Base-by-base conservation (phyloP, 2,113 vertebrate species). In the Accipiter virgatus region DNA sequence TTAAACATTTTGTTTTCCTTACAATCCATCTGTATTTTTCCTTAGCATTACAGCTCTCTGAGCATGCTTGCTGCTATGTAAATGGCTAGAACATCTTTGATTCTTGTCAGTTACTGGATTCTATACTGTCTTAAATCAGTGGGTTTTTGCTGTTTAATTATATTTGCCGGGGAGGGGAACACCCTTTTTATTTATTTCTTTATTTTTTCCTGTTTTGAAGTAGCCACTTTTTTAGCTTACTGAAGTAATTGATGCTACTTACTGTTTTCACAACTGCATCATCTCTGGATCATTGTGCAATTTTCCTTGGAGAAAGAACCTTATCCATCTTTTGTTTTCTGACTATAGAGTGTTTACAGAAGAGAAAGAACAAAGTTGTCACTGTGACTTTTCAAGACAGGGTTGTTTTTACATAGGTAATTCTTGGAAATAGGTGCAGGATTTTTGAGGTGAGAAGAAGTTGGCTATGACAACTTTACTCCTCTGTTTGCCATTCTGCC, bases 111-210 rank as follows among this genome's bases (percentile, higher is more conserved):
- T 29, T 62, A 31, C 16, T 50, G 13, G 25, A 42, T 67, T 71
- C 52, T 67, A 0, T 42, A 17, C 1, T 71, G 31, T 38, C 26
- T 56, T 65, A 2, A 9, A 55, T 15, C 36, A 53, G 9, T 25
- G 1, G 1, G 1, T 63, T 63, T 89, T 89, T 86, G 16, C 26
- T 71, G 27, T 62, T 13, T 43, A 47, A 11, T 43, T 77, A 10
- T 34, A 5, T 62, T 70, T 13, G 1, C 4, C 4, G 16, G 2
- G 6, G 43, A 17, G 16, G 10, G 5, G 3, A 2, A 2, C 26
- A 14, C 26, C 26, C 1, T 23, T 48, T 48, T 47, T 47, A 22
- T 47, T 12, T 40, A 11, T 6, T 36, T 29, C 36, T 56, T 63
- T 5, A 17, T 71, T 63, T 52, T n/a, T 18, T 18, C 9, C 74